Evolutionary conservation across 2,888 invertebrate species (phyloP), one percentile per base, ranked within the genome.

Genomic region (Hypercompe scribonia): DNA sequence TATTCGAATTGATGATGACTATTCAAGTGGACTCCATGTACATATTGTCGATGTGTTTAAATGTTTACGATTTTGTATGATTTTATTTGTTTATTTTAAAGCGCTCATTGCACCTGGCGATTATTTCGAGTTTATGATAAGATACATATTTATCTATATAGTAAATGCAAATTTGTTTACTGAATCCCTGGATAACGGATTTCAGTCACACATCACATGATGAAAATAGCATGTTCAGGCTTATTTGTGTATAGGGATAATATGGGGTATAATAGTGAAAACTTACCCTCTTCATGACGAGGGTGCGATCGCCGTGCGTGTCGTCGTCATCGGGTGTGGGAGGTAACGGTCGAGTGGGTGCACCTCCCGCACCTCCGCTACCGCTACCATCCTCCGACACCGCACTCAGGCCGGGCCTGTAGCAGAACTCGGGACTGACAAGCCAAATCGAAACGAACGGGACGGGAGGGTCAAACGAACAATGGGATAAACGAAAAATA

Each of bases 311-410:
- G 73, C 98, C 97, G 85, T 92, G 94, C 61, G 96, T 96, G 94
- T 98, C 98, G 92, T 98, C 98, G 90, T 99, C 99, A 91, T 99
- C 99, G 63, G 99, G 99, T 71, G 99, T 99, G 70, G 99, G 99
- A 73, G 99, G 99, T 88, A 99, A 96, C 71, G 99, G 99, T 84
- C 99, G 97, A 91, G 99, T 99, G 77, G 99, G 99, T 84, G 98
- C 98, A 72, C 97, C 93, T 70, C 68, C 68, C 13, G 68, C 39
- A 4, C 96, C 95, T 74, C 83, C 78, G 31, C 76, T 77, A 13
- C 77, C 77, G 61, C 77, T 77, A 46, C 84, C 86, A 80, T 87
- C 86, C 84, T 85, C 87, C 79, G 85, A 72, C 81, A 84, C 87
- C 94, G 88, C 88, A 83, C 96, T 96, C 93, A 97, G 94, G 65